Evolutionary conservation across 2,888 invertebrate species (phyloP).

Genomic region (Hirtodrosophila cameraria): DNA sequence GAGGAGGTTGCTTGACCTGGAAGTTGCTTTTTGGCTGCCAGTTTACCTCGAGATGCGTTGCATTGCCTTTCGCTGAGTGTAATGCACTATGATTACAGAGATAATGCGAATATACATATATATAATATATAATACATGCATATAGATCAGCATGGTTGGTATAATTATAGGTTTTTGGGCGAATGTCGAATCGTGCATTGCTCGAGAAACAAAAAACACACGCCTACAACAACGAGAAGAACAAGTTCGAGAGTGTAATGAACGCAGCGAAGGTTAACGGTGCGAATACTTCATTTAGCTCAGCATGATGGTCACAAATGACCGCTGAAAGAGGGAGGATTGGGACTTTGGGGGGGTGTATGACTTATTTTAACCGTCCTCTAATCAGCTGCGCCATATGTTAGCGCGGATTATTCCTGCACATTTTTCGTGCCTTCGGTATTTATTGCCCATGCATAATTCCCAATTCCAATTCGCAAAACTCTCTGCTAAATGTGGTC

Average conservation of each 20-base stretch:
- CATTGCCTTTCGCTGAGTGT: conserved; percentile 35
- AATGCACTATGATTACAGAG: conserved; percentile 44
- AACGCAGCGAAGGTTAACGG: conserved; percentile 62
- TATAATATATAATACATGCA: conserved; percentile 1
- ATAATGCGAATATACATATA: conserved; percentile 11
- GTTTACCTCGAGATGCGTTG: too few relatives aligned
- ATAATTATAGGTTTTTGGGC: conserved; percentile 67
- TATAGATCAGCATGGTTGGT: conserved; percentile 20
- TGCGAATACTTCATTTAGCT: conserved; percentile 55
- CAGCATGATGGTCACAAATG: conserved; percentile 18
- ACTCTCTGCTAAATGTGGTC: rapidly evolving
- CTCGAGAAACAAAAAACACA: conserved; percentile 15
- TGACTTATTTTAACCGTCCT: conserved; percentile 27
- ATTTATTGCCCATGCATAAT: conserved; percentile 67
- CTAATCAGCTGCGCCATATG: conserved; percentile 74
- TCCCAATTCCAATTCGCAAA: conserved; percentile 3
- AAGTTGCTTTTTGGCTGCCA: too few relatives aligned
- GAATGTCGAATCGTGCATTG: conserved; percentile 51
- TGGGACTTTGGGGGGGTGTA: neutral
- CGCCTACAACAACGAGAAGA: conserved; percentile 19
- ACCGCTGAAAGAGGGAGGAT: neutral
- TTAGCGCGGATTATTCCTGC: conserved; percentile 63
- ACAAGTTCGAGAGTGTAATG: conserved; percentile 39
- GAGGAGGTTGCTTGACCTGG: conserved; percentile 71
- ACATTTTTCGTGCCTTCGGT: conserved; percentile 38